Conservation (phyloP, 2,888 invertebrate genomes). For the Sesia apiformis region DNA sequence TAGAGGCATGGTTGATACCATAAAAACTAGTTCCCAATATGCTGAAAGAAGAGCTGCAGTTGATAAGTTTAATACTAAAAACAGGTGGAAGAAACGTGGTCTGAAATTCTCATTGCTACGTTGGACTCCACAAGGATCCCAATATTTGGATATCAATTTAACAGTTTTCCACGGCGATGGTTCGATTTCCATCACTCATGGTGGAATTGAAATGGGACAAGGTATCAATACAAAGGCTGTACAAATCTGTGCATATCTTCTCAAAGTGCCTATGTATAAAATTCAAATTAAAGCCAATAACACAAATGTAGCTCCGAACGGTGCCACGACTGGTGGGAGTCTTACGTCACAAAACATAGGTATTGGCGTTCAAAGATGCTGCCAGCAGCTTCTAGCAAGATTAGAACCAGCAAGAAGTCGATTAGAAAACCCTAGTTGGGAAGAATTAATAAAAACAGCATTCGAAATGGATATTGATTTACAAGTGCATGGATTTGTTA, state of each 20-base stretch:
- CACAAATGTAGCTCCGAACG: constrained; percentile 77
- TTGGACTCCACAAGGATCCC: constrained; percentile 53
- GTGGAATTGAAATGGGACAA: constrained; percentile 81
- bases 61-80: constrained; percentile 67
- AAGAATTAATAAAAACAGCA: constrained; percentile 63
- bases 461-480: constrained; percentile 40
- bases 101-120: constrained; percentile 75
- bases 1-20: constrained; percentile 55
- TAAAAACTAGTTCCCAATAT: constrained; percentile 64
- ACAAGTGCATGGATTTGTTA: constrained; percentile 37
- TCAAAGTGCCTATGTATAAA: constrained; percentile 76
- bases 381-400: constrained; percentile 53
- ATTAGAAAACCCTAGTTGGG: constrained; percentile 65
- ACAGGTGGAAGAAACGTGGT: constrained; percentile 82
- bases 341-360: constrained; percentile 78
- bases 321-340: constrained; percentile 77
- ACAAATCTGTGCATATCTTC: constrained; percentile 77
- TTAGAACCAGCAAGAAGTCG: constrained; percentile 54
- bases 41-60: constrained; percentile 50
- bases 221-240: constrained; percentile 81
- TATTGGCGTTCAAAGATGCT: constrained; percentile 65
- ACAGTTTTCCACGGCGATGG: constrained; percentile 77
- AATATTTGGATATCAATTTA: constrained; percentile 60
- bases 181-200: constrained; percentile 77
- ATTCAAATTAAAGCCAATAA: constrained; percentile 78